Conservation (phyloP, 2,113 vertebrate species). For the Varanus salvator region DNA sequence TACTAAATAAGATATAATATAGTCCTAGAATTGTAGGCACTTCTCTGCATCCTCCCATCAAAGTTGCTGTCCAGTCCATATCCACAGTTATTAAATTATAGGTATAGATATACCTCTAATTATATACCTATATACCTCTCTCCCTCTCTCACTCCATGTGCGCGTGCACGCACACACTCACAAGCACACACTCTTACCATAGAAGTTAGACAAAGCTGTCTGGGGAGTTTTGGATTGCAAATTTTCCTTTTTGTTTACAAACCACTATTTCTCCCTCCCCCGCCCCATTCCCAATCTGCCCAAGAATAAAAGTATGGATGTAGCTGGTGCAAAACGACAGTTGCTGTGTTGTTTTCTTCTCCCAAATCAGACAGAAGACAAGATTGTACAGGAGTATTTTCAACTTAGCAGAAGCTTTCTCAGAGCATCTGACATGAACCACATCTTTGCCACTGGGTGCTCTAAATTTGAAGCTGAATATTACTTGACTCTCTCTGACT, state of each 20-base stretch:
- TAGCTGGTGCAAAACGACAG: not conserved
- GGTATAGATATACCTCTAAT: not conserved
- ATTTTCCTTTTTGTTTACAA: not conserved
- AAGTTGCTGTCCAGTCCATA: too few relatives aligned
- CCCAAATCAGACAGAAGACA: not conserved
- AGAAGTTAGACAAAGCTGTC: not conserved
- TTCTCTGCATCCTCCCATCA: not conserved
- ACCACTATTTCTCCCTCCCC: not conserved
- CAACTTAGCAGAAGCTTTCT: not conserved
- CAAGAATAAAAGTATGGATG: conserved; percentile 11
- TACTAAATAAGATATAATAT: not conserved
- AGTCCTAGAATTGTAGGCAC: not conserved
- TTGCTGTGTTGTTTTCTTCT: not conserved
- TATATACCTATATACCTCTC: too few relatives aligned
- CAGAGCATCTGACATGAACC: not conserved
- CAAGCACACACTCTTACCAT: not conserved
- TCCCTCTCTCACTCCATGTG: too few relatives aligned
- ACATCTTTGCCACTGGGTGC: not conserved
- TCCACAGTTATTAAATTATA: not conserved
- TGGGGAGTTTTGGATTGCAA: not conserved
- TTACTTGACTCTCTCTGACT: not conserved
- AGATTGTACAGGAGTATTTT: not conserved
- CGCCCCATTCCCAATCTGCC: not conserved
- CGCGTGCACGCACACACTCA: too few relatives aligned
- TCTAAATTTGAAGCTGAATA: not conserved